phyloP scores from a whole-genome alignment of 2,797 vertebrate species.

The Pantherophis alleghaniensis region DNA sequence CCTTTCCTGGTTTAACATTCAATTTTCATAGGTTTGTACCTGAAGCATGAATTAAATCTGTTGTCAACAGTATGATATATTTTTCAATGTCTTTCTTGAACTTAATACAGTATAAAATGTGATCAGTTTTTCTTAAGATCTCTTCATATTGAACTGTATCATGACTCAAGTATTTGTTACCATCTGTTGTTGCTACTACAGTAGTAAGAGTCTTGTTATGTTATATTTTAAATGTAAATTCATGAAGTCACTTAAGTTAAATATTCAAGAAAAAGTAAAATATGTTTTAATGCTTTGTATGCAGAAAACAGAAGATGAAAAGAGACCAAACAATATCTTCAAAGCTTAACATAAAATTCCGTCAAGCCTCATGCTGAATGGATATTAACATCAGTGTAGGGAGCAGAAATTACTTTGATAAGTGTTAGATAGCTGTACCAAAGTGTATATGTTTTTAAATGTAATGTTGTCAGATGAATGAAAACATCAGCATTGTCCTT shows the following conservation, averaged over 20 bases:
- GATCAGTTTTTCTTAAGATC: slow-evolving; percentile 3
- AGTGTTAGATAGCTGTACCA: slow-evolving; percentile 6
- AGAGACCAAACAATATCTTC: neutral
- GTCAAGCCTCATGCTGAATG: neutral
- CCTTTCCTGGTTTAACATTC: slow-evolving; percentile 26
- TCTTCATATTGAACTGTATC: neutral
- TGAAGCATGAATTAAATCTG: slow-evolving; percentile 16
- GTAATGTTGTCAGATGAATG: slow-evolving; percentile 41
- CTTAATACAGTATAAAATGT: slow-evolving; percentile 16
- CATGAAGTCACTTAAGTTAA: slow-evolving; percentile 2
- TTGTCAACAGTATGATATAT: slow-evolving; percentile 31
- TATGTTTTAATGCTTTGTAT: slow-evolving; percentile 19
- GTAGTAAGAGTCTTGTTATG: neutral
- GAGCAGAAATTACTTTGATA: slow-evolving; percentile 36
- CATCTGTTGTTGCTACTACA: slow-evolving; percentile 9
- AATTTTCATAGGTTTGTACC: neutral
- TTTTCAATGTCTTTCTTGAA: slow-evolving; percentile 24
- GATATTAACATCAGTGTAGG: slow-evolving; percentile 10
- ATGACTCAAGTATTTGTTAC: neutral
- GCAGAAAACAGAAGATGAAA: slow-evolving; percentile 20
- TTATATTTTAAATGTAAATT: slow-evolving; percentile 24
- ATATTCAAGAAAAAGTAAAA: slow-evolving; percentile 12
- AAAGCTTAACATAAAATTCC: slow-evolving; percentile 17
- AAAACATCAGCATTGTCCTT: slow-evolving; percentile 44
- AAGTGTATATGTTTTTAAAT: slow-evolving; percentile 30